These are phyloP conservation scores for Lasiommata megera DNA, from an alignment of 2,888 invertebrate genomes.

Conservation along the genomic window DNA sequence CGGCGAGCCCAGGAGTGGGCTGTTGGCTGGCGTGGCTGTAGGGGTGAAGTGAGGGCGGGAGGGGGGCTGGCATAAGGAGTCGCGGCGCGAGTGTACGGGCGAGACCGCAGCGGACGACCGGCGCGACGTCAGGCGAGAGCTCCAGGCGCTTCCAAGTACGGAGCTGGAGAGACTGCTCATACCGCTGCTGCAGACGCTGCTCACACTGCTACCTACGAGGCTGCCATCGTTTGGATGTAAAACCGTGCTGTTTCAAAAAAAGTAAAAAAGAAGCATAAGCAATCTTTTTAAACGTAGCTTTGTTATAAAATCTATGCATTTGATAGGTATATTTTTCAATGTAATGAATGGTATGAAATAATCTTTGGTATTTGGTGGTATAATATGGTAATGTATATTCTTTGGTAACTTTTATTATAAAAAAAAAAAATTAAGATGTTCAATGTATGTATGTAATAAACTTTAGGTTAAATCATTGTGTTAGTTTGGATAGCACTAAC, in stretches of 20 bases:
- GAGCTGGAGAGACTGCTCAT: slow-evolving; percentile 77
- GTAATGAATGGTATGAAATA: too few relatives aligned
- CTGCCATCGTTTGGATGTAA: slow-evolving; percentile 94
- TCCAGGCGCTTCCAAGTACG: slow-evolving; percentile 81
- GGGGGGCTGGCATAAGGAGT: slow-evolving; percentile 88
- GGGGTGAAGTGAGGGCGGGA: slow-evolving; percentile 87
- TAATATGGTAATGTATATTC: too few relatives aligned
- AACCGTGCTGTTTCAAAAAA: slow-evolving; percentile 83
- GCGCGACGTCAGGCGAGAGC: slow-evolving; percentile 83
- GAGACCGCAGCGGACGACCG: slow-evolving; percentile 74
- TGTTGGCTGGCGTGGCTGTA: slow-evolving; percentile 94
- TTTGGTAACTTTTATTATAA: too few relatives aligned
- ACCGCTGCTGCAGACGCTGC: slow-evolving; percentile 82
- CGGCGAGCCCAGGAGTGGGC: slow-evolving; percentile 85
- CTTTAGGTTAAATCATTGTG: too few relatives aligned
- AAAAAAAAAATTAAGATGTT: too few relatives aligned
- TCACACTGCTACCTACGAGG: slow-evolving; percentile 84
- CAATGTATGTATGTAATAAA: too few relatives aligned
- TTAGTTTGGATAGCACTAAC: too few relatives aligned
- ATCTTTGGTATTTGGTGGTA: too few relatives aligned
- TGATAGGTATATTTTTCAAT: neutral
- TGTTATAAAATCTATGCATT: slow-evolving; percentile 16
- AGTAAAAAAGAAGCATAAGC: slow-evolving; percentile 30
- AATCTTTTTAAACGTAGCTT: slow-evolving; percentile 12
- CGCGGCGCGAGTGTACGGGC: slow-evolving; percentile 86